Percentiles rank a stretch among this genome's conserved stretches.
phyloP scores from a whole-genome alignment of 2,888 invertebrate genomes.

The Coleophora flavipennella region DNA sequence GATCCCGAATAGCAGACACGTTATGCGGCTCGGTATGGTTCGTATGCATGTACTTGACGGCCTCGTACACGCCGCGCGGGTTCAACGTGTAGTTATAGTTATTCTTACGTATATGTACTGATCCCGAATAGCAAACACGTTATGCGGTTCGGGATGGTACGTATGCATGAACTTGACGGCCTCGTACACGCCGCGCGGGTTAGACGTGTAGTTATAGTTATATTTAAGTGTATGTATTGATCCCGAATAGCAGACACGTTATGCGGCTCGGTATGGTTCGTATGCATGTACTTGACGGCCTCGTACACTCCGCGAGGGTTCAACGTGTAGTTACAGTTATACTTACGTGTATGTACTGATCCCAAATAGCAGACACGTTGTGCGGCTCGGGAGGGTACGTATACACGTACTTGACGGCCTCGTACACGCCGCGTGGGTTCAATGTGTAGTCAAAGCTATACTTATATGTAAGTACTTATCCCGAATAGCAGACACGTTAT shows the following conservation, averaged over 20 bases:
- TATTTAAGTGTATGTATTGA: too few relatives aligned
- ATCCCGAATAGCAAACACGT: too few relatives aligned
- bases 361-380: too few relatives aligned
- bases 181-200: conserved; percentile 90
- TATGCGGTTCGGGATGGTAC: conserved; percentile 95
- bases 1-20: conserved; percentile 85
- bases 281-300: too few relatives aligned
- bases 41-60: conserved; percentile 95
- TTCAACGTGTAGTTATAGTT: conserved; percentile 97
- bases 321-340: too few relatives aligned
- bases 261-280: too few relatives aligned
- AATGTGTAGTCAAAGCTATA: conserved; percentile 97
- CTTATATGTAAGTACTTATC: too few relatives aligned
- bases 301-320: too few relatives aligned
- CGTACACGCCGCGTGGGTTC: conserved; percentile 90
- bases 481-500: too few relatives aligned
- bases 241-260: too few relatives aligned
- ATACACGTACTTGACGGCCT: conserved; percentile 95
- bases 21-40: conserved; percentile 94
- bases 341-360: too few relatives aligned
- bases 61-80: conserved; percentile 90
- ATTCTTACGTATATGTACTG: too few relatives aligned
- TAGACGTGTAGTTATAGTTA: conserved; percentile 96
- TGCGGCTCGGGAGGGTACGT: conserved; percentile 97
- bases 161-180: conserved; percentile 97